phyloP scores from a whole-genome alignment of 2,797 vertebrate species.

The Helarctos malayanus region DNA sequence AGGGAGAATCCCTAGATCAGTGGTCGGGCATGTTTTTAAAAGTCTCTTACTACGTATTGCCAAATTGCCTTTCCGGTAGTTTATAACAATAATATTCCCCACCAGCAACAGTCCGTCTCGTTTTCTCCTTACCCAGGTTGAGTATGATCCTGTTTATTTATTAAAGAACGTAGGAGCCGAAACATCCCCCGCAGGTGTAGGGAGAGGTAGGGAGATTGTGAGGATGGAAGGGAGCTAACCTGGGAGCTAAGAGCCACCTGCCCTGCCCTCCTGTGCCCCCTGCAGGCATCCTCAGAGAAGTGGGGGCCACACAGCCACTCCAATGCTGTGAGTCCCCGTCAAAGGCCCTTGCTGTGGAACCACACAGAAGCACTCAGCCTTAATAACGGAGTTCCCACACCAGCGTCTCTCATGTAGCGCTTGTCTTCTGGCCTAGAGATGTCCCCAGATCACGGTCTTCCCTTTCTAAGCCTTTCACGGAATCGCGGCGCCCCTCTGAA shows the following conservation, averaged over 20 bases:
- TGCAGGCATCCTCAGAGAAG: slow-evolving; percentile 54
- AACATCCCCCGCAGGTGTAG: not conserved
- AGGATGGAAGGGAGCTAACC: not conserved
- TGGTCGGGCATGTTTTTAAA: not conserved
- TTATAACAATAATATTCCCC: not conserved
- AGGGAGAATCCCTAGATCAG: not conserved
- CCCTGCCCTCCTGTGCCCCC: not conserved
- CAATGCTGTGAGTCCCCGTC: not conserved
- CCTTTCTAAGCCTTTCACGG: not conserved
- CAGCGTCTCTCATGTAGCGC: not conserved
- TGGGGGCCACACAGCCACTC: not conserved
- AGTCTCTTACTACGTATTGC: not conserved
- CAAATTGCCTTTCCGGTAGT: not conserved
- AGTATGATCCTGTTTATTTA: not conserved
- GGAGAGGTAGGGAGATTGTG: not conserved
- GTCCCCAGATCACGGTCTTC: not conserved
- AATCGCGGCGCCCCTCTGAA: not conserved
- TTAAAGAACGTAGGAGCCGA: not conserved
- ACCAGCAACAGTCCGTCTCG: not conserved
- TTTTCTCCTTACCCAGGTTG: not conserved
- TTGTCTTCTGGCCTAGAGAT: not conserved
- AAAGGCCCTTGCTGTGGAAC: not conserved
- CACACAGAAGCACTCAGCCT: not conserved
- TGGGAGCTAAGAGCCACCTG: not conserved
- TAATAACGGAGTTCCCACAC: not conserved